phyloP scores from a whole-genome alignment of 2,888 invertebrate genomes.

The Cosmopolites sordidus region DNA sequence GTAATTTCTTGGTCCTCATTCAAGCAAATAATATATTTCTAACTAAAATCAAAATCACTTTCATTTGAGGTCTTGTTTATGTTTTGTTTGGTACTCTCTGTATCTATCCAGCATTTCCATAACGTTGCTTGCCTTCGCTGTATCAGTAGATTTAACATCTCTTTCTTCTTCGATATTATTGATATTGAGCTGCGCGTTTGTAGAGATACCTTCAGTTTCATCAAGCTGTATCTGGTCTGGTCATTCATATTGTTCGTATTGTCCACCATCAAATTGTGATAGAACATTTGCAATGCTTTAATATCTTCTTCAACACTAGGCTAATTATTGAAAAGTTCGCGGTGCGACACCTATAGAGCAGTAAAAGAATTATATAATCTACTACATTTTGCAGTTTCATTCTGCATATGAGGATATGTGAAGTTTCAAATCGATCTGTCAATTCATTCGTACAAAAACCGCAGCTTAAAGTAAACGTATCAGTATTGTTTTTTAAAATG shows the following conservation, averaged over 20 bases:
- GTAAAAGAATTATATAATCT: too few relatives aligned
- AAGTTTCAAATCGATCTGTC: too few relatives aligned
- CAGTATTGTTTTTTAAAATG: too few relatives aligned
- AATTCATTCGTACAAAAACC: too few relatives aligned
- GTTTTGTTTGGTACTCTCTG: constrained; percentile 41
- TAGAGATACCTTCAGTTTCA: constrained; percentile 19
- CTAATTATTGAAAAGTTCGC: too few relatives aligned
- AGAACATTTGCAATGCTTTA: too few relatives aligned
- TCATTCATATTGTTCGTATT: neutral
- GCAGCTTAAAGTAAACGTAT: too few relatives aligned
- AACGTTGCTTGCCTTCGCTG: constrained; percentile 34
- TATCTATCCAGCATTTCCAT: constrained; percentile 46
- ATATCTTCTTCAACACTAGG: too few relatives aligned
- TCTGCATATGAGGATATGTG: too few relatives aligned
- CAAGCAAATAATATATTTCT: neutral
- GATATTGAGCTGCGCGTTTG: constrained; percentile 18
- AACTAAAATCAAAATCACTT: constrained; percentile 48
- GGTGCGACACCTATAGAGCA: too few relatives aligned
- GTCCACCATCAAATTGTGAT: constrained; percentile 1
- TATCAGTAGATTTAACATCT: constrained; percentile 16
- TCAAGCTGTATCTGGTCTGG: neutral
- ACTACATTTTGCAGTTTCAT: too few relatives aligned
- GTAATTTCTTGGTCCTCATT: too few relatives aligned
- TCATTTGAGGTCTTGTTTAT: constrained; percentile 44
- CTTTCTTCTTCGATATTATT: constrained; percentile 3